These are phyloP conservation scores for Amazona guildingii DNA, from an alignment of 2,113 vertebrate species.

Conservation along the genomic window DNA sequence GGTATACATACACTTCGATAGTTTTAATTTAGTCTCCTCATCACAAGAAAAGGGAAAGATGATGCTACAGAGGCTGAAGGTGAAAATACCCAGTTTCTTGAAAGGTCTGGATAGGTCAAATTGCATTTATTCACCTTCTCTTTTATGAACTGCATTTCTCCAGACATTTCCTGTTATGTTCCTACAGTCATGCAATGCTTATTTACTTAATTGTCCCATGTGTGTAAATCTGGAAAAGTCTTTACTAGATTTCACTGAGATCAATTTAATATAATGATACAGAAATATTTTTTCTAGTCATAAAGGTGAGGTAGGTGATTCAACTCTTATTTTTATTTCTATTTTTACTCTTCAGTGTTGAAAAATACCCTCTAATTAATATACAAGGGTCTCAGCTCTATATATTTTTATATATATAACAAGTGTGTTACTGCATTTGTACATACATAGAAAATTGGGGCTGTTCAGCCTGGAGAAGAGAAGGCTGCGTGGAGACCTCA, in stretches of 20 bases:
- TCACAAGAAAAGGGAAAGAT: neutral
- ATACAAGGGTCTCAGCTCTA: neutral
- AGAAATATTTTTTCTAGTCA: constrained; percentile 1
- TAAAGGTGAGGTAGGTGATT: neutral
- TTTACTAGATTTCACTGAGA: neutral
- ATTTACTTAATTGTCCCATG: constrained; percentile 19
- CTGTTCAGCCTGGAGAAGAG: too few species aligned
- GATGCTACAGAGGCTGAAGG: neutral
- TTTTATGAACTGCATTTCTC: neutral
- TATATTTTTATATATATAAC: neutral
- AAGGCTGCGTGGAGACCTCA: too few species aligned
- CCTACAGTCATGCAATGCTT: neutral
- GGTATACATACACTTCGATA: neutral
- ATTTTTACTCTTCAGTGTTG: neutral
- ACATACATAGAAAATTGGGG: too few species aligned
- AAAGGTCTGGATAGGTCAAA: constrained; percentile 7
- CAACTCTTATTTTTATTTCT: neutral
- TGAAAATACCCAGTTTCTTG: neutral
- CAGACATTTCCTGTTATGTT: neutral
- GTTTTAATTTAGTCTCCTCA: neutral
- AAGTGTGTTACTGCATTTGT: neutral
- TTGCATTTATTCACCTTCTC: constrained; percentile 1
- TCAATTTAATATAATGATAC: neutral
- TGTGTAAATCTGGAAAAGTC: constrained; percentile 4
- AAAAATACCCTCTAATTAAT: neutral